These are phyloP conservation scores for Chaetops frenatus DNA, from an alignment of 2,113 vertebrate genomes.

Conservation along the genomic window DNA sequence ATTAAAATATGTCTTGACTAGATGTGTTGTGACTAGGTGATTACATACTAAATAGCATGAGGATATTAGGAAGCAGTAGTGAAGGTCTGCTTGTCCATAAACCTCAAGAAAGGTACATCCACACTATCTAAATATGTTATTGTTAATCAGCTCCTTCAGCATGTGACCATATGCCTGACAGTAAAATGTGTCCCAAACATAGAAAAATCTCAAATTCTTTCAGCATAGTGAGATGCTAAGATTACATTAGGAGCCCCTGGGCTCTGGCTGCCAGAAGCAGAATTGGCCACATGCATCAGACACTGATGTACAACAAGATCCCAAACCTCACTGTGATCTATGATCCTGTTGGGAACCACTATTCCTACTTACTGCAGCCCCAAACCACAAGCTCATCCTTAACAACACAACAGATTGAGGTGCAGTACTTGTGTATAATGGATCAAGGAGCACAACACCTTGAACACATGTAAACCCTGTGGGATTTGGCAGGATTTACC, in stretches of 20 bases:
- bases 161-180: neutral
- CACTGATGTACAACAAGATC: neutral
- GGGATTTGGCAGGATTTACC: neutral
- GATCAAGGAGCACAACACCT: neutral
- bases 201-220: neutral
- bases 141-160: neutral
- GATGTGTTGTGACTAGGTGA: neutral
- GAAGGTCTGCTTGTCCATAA: neutral
- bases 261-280: neutral
- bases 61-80: neutral
- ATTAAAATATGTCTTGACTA: constrained; percentile 10
- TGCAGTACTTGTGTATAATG: neutral
- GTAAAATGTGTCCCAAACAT: neutral
- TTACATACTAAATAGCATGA: neutral
- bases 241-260: neutral
- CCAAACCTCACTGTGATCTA: neutral
- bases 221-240: neutral
- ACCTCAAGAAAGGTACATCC: neutral
- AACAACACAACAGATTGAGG: neutral
- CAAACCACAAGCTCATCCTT: neutral
- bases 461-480: neutral
- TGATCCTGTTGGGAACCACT: neutral
- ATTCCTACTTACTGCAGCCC: neutral
- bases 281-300: neutral
- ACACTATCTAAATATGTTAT: neutral